Conservation (phyloP, 1,140 invertebrate species). For the Ceratosolen solmsi region DNA sequence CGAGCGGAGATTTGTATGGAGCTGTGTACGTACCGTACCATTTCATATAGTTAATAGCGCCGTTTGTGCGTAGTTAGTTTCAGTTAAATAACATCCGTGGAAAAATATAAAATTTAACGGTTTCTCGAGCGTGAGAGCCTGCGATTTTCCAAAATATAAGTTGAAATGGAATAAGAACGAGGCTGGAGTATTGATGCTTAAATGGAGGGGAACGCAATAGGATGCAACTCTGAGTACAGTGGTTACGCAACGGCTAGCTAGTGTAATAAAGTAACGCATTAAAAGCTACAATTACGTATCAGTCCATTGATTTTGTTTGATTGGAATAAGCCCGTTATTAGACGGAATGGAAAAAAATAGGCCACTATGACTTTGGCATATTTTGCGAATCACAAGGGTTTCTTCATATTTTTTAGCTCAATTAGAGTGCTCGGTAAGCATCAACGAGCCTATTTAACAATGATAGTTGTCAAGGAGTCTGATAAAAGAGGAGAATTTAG, state of each 20-base stretch:
- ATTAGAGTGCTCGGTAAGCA: not conserved
- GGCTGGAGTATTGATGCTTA: not conserved
- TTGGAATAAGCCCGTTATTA: not conserved
- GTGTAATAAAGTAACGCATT: not conserved
- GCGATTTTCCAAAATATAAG: not conserved
- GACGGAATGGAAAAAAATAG: not conserved
- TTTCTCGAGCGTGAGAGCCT: not conserved
- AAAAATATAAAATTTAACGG: not conserved
- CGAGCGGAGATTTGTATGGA: not conserved
- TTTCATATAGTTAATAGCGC: no score
- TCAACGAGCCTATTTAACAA: slow-evolving; percentile 26
- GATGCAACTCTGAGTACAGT: not conserved
- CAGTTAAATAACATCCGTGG: no score
- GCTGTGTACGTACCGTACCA: no score
- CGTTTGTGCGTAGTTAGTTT: no score
- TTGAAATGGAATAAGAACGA: not conserved
- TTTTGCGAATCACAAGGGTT: not conserved
- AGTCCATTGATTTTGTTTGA: not conserved
- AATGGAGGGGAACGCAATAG: not conserved
- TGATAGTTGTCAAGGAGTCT: slow-evolving; percentile 3
- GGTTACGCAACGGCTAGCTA: not conserved
- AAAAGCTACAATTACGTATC: not conserved
- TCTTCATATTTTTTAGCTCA: not conserved
- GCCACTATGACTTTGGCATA: not conserved
- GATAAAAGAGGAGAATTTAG: not conserved